Conservation (phyloP, 37 sponge, comb jelly and placozoan species). For the Oopsacas minuta region DNA sequence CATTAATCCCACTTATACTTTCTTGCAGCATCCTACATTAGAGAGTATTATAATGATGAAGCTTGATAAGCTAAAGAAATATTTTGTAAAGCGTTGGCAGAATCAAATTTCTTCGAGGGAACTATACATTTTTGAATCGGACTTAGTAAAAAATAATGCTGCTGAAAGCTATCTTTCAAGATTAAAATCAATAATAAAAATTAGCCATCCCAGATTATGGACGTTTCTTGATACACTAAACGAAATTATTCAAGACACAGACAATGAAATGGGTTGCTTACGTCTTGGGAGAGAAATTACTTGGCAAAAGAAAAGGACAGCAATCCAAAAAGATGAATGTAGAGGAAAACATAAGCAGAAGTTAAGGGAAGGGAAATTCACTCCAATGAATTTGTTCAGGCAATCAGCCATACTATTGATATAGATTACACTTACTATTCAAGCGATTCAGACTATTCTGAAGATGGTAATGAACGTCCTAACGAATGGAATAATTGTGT, state of each 20-base stretch:
- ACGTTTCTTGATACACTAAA: not conserved
- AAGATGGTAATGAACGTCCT: not conserved
- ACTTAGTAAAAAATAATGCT: not conserved
- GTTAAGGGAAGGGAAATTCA: not conserved
- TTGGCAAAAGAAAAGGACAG: not conserved
- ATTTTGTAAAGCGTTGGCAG: not conserved
- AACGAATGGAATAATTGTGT: not conserved
- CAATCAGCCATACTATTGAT: not conserved
- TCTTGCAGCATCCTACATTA: not conserved
- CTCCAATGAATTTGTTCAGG: not conserved
- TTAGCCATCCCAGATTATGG: not conserved
- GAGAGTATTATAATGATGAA: not conserved
- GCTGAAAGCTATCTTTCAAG: not conserved
- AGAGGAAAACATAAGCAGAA: not conserved
- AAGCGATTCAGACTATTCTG: not conserved
- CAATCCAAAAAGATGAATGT: not conserved
- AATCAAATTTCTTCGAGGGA: not conserved
- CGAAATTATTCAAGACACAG: too few species aligned
- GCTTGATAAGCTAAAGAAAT: not conserved
- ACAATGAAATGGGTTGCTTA: not conserved
- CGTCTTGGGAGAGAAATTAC: not conserved
- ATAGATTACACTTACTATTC: not conserved
- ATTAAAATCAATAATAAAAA: too few species aligned
- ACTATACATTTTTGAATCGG: not conserved
- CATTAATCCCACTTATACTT: not conserved